Conservation (phyloP, 1,140 invertebrate species). For the Drosophila tani region DNA sequence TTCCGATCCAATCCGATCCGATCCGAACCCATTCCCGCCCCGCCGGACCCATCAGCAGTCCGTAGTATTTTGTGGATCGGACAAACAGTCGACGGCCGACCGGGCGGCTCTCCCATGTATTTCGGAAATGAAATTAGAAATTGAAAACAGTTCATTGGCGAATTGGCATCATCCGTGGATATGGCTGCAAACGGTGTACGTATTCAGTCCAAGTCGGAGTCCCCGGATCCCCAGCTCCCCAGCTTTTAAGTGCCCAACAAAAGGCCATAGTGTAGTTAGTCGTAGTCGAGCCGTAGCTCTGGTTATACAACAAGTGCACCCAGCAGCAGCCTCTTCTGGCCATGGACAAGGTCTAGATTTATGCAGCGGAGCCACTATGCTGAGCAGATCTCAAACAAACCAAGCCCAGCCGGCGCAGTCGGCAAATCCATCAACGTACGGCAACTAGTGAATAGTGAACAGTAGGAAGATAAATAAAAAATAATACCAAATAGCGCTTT, state of each 20-base stretch:
- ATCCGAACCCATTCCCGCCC: slow-evolving; percentile 21
- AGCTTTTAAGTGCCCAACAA: slow-evolving; percentile 51
- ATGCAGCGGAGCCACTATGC: slow-evolving; percentile 31
- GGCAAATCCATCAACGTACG: slow-evolving; percentile 38
- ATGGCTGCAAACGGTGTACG: slow-evolving; percentile 83
- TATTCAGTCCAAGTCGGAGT: slow-evolving; percentile 37
- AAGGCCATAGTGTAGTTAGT: slow-evolving; percentile 13
- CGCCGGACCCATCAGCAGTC: slow-evolving; percentile 21
- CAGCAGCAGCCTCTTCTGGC: slow-evolving; percentile 27
- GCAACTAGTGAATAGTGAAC: slow-evolving; percentile 23
- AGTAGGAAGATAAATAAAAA: slow-evolving; percentile 5
- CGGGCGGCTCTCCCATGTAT: slow-evolving; percentile 56
- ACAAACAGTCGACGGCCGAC: slow-evolving; percentile 51
- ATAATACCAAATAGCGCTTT: slow-evolving; percentile 2
- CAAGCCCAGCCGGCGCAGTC: slow-evolving; percentile 31
- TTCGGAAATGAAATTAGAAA: slow-evolving; percentile 84
- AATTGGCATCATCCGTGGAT: slow-evolving; percentile 84
- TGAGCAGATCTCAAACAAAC: slow-evolving; percentile 35
- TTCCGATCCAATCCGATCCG: slow-evolving; percentile 9
- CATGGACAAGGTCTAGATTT: slow-evolving; percentile 46
- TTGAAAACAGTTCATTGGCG: slow-evolving; percentile 79
- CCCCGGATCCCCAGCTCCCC: slow-evolving; percentile 20
- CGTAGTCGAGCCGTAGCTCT: slow-evolving; percentile 13
- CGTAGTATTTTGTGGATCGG: slow-evolving; percentile 35
- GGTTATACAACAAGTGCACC: slow-evolving; percentile 46